These are phyloP conservation scores for Cheilosia pagana DNA, from an alignment of 2,888 invertebrate genomes.

Conservation along the genomic window DNA sequence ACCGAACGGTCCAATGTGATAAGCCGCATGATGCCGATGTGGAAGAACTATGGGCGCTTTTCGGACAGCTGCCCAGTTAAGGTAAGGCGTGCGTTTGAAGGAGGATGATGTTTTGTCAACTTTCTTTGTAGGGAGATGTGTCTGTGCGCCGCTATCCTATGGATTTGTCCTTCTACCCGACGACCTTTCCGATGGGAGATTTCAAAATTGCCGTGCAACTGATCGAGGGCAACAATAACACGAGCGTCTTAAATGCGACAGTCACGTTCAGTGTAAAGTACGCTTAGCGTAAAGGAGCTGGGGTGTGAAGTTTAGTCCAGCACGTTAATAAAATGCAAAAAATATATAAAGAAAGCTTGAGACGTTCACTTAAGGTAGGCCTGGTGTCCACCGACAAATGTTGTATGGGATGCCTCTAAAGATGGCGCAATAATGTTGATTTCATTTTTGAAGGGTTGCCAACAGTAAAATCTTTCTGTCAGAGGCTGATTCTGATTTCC, in stretches of 20 bases:
- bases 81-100: slow-evolving; percentile 8
- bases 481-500: too few relatives aligned
- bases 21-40: slow-evolving; percentile 67
- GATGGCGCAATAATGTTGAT: too few relatives aligned
- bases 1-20: slow-evolving; percentile 64
- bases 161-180: slow-evolving; percentile 63
- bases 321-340: too few relatives aligned
- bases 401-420: too few relatives aligned
- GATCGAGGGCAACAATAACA: slow-evolving; percentile 25
- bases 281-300: too few relatives aligned
- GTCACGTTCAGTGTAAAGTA: slow-evolving; percentile 46
- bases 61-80: slow-evolving; percentile 46
- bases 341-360: too few relatives aligned
- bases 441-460: too few relatives aligned
- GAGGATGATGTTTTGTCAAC: neutral
- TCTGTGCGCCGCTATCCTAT: slow-evolving; percentile 60
- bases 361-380: too few relatives aligned
- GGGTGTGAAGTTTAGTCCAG: too few relatives aligned
- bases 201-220: slow-evolving; percentile 42
- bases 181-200: slow-evolving; percentile 57
- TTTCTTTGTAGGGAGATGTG: slow-evolving; percentile 34
- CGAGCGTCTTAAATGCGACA: slow-evolving; percentile 45
- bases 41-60: slow-evolving; percentile 65
- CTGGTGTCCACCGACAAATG: too few relatives aligned
- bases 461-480: too few relatives aligned